Base-by-base conservation (phyloP, 2,888 invertebrate genomes). In the Nemotelus nigrinus region DNA sequence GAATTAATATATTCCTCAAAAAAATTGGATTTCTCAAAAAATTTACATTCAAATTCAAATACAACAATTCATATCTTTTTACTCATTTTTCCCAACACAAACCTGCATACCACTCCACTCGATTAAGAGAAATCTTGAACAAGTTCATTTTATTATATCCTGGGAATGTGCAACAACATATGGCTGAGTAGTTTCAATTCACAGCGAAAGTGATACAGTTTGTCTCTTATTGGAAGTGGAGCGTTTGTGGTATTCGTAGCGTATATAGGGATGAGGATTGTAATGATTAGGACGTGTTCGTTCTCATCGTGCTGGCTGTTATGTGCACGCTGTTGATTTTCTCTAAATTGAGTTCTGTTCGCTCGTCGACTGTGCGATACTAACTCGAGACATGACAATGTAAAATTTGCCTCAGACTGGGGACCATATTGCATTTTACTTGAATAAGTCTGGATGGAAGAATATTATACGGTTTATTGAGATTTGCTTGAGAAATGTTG, bases 101-200 rank as follows among this genome's bases (percentile, higher is more conserved):
- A 25, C 0, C 25, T 25, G 25, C 25, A 25, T 2, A 39, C 63
- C 63, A 63, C 44, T 44, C 41, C 50, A 55, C 25, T n/a, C 41
- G 3, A 7, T 41, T 39, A 39, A 39, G 39, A n/a, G 41, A 44
- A 43, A 70, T 50, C 43, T 70, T 70, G 6, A 55, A 44, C 70
- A 70, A 55, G 39, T 70, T 70, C 70, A 55, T 70, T 53, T 70
- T 70, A 25, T 25, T 25, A 70, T 70, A 55, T 70, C 74, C 60
- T 60, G 60, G 25, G 68, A 63, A 74, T 74, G 63, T 74, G 74
- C 74, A 74, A 74, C 74, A 74, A 74, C 74, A 74, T 74, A 60
- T 74, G 74, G 74, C 63, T 74, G 63, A 74, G 60, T 41, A 10
- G 60, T 63, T 74, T 41, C 50, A 55, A 70, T 55, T 70, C 70